Evolutionary conservation across 1,140 invertebrate genomes (phyloP).

Genomic region (Halictus rubicundus): DNA sequence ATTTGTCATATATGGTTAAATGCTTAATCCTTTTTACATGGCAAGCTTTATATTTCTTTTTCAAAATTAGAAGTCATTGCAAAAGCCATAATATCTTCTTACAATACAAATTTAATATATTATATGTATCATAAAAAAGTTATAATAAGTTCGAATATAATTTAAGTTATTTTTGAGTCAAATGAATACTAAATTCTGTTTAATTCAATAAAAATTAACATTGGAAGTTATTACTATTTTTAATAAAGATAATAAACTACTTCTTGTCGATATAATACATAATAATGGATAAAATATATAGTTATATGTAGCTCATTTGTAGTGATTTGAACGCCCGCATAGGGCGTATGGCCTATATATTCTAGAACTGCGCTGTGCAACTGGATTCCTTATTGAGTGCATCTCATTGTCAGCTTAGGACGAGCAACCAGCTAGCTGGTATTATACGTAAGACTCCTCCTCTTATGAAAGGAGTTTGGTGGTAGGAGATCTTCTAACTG

Average conservation of each 20-base stretch:
- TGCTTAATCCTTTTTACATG: not conserved
- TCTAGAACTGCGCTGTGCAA: too few species aligned
- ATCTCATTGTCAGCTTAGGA: too few species aligned
- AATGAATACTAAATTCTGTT: not conserved
- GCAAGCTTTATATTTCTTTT: not conserved
- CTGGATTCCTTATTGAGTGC: too few species aligned
- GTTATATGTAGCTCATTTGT: not conserved
- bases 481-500: too few species aligned
- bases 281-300: not conserved
- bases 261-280: not conserved
- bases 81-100: too few species aligned
- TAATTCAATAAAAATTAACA: not conserved
- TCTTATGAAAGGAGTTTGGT: too few species aligned
- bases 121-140: too few species aligned
- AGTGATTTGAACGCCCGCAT: conserved; percentile 13
- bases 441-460: too few species aligned
- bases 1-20: not conserved
- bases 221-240: not conserved
- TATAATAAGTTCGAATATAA: too few species aligned
- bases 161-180: not conserved
- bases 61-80: not conserved
- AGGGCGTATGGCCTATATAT: not conserved
- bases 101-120: too few species aligned
- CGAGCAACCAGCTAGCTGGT: too few species aligned
- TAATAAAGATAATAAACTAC: not conserved